phyloP scores from a whole-genome alignment of 2,888 invertebrate species.

The Pseudococcus longispinus region DNA sequence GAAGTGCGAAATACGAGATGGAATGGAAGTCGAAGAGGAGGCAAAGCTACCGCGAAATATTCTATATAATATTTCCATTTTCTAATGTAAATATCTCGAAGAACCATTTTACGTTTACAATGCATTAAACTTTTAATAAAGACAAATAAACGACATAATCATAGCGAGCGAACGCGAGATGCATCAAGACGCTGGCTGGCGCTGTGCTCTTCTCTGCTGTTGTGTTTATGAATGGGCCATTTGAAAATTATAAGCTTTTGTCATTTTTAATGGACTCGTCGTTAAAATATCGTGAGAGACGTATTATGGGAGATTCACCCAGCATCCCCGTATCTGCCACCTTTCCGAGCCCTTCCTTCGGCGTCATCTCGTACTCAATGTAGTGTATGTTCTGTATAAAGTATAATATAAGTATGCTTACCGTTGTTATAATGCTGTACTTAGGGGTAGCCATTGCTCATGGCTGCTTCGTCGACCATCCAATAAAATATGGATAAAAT shows the following conservation, averaged over 20 bases:
- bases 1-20: neutral
- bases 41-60: neutral
- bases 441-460: neutral
- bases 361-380: neutral
- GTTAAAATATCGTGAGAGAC: neutral
- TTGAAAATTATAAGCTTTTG: constrained; percentile 49
- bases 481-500: constrained; percentile 33
- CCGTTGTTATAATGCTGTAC: neutral
- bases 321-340: too few species aligned
- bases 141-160: constrained; percentile 54
- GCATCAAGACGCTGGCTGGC: constrained; percentile 32
- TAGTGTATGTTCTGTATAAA: neutral
- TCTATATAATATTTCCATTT: constrained; percentile 36
- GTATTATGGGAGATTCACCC: neutral
- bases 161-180: constrained; percentile 8
- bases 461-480: neutral
- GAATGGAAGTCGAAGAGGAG: neutral
- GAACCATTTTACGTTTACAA: constrained; percentile 53
- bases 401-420: too few species aligned
- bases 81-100: constrained; percentile 49
- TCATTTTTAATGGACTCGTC: constrained; percentile 51
- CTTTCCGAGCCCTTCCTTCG: neutral
- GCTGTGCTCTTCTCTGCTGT: neutral
- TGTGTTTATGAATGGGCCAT: constrained; percentile 42
- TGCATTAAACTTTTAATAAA: constrained; percentile 55